A percentile compares a stretch with the other conserved stretches of the same genome.
phyloP scores from a whole-genome alignment of 2,797 vertebrate species.

The Lophius americanus region DNA sequence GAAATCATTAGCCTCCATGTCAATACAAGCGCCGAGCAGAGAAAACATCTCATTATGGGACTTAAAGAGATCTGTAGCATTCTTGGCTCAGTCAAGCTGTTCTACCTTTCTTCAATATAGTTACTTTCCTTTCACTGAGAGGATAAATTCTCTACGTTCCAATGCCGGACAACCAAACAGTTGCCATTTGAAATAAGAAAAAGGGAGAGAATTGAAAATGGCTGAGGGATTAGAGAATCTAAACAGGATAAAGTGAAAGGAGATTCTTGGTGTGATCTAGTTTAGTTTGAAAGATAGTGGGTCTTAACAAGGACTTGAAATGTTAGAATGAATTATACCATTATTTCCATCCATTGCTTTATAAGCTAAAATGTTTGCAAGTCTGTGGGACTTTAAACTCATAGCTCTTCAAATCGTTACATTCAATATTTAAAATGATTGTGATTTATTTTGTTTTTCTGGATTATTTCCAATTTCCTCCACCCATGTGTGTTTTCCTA shows the following conservation, averaged over 20 bases:
- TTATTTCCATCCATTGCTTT: constrained; percentile 74
- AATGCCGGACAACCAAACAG: constrained; percentile 82
- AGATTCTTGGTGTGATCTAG: constrained; percentile 85
- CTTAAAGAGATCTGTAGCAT: constrained; percentile 82
- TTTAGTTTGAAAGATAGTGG: constrained; percentile 84
- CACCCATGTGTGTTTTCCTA: neutral
- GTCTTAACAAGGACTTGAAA: constrained; percentile 85
- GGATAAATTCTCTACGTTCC: constrained; percentile 82
- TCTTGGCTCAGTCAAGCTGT: constrained; percentile 79
- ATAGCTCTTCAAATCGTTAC: constrained; percentile 19
- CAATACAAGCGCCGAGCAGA: constrained; percentile 76
- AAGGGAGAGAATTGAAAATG: constrained; percentile 79
- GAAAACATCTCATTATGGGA: constrained; percentile 84
- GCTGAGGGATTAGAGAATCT: constrained; percentile 82
- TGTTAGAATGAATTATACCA: constrained; percentile 81
- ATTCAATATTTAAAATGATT: constrained; percentile 12
- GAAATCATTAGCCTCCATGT: constrained; percentile 79
- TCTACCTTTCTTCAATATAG: constrained; percentile 79
- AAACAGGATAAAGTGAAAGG: constrained; percentile 82
- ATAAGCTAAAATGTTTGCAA: constrained; percentile 69
- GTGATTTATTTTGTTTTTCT: neutral
- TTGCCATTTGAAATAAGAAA: constrained; percentile 79
- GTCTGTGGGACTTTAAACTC: constrained; percentile 49
- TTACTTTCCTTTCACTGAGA: constrained; percentile 77
- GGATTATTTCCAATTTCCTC: constrained; percentile 14